Evolutionary conservation across 2,113 vertebrate species (phyloP).

Genomic region (Xiphophorus maculatus): DNA sequence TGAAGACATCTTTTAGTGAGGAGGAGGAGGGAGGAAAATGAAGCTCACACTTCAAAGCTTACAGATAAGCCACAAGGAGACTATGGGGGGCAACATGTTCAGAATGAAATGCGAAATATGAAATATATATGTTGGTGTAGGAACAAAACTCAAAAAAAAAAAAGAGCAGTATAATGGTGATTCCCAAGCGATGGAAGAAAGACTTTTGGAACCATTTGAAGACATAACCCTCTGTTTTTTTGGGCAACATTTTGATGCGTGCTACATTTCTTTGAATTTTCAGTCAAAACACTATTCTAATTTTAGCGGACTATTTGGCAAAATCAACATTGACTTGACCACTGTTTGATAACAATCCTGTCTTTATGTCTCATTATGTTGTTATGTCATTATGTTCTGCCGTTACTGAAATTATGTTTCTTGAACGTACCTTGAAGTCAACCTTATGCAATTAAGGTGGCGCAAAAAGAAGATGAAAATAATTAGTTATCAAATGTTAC

Average conservation of each 20-base stretch:
- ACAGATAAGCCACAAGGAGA: conserved; percentile 50
- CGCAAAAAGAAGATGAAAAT: background rate
- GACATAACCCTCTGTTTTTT: conserved; percentile 44
- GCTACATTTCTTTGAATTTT: conserved; percentile 19
- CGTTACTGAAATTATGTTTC: background rate
- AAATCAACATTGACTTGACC: too few species aligned
- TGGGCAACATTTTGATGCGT: conserved; percentile 37
- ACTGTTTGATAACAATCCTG: too few species aligned
- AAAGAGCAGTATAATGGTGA: conserved; percentile 60
- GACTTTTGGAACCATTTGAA: conserved; percentile 61
- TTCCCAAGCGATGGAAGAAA: conserved; percentile 65
- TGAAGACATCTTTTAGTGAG: conserved; percentile 68
- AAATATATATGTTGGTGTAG: conserved; percentile 41
- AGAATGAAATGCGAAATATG: conserved; percentile 41
- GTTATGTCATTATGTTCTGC: too few species aligned
- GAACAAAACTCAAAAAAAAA: conserved; percentile 46
- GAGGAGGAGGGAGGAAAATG: conserved; percentile 32
- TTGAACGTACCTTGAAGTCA: conserved; percentile 34
- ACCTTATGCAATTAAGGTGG: background rate
- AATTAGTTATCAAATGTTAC: background rate
- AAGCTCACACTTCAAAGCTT: conserved; percentile 54
- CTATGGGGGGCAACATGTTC: conserved; percentile 50
- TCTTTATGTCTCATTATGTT: too few species aligned
- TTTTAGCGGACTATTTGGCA: too few species aligned
- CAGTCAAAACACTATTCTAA: conserved; percentile 18